Evolutionary conservation across 35 echinoderm and acorn worm genomes (phyloP), one percentile per base, ranked within the genome.

Genomic region (Lytechinus variegatus): DNA sequence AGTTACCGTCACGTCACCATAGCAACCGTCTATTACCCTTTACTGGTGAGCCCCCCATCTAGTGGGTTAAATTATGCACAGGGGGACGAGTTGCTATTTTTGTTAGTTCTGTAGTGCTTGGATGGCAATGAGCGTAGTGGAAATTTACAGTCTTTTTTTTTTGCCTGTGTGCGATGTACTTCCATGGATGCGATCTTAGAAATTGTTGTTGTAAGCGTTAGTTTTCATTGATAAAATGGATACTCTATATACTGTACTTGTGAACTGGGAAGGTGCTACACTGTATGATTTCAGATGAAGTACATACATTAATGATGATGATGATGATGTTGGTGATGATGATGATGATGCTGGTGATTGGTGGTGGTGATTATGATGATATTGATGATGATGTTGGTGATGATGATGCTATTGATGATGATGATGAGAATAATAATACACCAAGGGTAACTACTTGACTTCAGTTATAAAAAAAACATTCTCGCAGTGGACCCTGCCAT

Each of bases 21-120:
- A 27, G 88, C 88, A 90, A 90, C 88, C 29, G 52, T 90, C 88
- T 54, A 90, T 90, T 90, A 54, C 88, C 88, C 88, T 54, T 90
- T 79, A 79, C 88, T 90, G 33, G 33, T 52, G 66, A 79, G 19
- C 66, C 66, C 66, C 19, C 88, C 52, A 12, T 90, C 88, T 90
- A 54, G 28, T 54, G 29, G 88, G 88, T 10, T 90, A 90, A 90
- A 90, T 90, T 90, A 90, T 90, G 88, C 52, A 79, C 66, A 24
- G 66, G 66, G 66, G 66, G 66, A 79, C 12, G 88, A 54, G 88
- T 33, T 90, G 88, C 88, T 90, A 90, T 90, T 52, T 90, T 90
- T 90, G 88, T 90, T 21, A 33, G 33, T 44, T 44, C 33, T 44
- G 88, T 33, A 79, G 66, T n/a, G 6, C n/a, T 79, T 24, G n/a